Conservation (phyloP, 2,888 invertebrate species). For the Camponotus fellah region DNA sequence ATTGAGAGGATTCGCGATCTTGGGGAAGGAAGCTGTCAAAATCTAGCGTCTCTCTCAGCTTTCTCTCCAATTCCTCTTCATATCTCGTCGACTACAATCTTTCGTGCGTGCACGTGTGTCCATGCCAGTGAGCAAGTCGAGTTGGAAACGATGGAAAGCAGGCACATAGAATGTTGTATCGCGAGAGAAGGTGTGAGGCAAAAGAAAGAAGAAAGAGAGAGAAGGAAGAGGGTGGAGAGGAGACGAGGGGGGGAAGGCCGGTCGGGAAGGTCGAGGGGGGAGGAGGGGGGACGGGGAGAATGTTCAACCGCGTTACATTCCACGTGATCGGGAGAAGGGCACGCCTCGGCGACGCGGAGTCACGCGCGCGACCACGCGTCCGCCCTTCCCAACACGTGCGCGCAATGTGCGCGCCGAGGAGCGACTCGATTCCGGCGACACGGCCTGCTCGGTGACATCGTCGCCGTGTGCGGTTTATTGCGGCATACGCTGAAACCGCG, state of each 20-base stretch:
- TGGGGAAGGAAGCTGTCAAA: not conserved
- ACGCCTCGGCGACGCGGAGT: slow-evolving; percentile 80
- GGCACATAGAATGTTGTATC: not conserved
- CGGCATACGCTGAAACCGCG: slow-evolving; percentile 23
- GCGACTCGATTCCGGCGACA: not conserved
- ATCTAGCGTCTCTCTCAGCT: not conserved
- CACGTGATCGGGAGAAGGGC: slow-evolving; percentile 84
- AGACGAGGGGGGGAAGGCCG: slow-evolving; percentile 1
- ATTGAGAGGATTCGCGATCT: not conserved
- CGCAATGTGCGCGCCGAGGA: slow-evolving; percentile 43
- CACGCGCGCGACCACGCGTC: slow-evolving; percentile 84
- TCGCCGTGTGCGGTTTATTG: slow-evolving; percentile 34
- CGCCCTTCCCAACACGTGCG: slow-evolving; percentile 79
- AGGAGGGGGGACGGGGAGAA: slow-evolving; percentile 18
- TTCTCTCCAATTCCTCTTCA: not conserved
- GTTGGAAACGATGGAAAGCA: slow-evolving; percentile 15
- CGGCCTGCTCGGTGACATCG: slow-evolving; percentile 66
- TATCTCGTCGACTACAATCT: not conserved
- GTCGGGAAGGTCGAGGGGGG: not conserved
- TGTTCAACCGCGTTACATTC: slow-evolving; percentile 81
- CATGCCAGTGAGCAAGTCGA: not conserved
- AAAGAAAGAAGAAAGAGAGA: not conserved
- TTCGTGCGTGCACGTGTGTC: not conserved
- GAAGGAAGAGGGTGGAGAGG: not conserved
- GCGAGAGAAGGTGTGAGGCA: slow-evolving; percentile 2